phyloP scores from a whole-genome alignment of 1,140 invertebrate genomes.

The Drosophila tropicalis region DNA sequence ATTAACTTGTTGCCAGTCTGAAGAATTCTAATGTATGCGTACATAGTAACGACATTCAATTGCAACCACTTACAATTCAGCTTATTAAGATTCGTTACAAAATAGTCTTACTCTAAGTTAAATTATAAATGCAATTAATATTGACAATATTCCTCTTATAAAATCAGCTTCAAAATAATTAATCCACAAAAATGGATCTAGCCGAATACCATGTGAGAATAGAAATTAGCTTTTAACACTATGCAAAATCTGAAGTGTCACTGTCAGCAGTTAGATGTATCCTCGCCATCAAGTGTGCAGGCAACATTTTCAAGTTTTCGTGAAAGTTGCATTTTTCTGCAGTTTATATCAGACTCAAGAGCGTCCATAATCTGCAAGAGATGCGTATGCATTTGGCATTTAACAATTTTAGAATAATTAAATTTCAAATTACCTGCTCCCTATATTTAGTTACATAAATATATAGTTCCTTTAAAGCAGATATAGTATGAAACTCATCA shows the following conservation, averaged over 20 bases:
- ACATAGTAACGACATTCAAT: not conserved
- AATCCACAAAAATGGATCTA: not conserved
- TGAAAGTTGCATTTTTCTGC: constrained; percentile 93
- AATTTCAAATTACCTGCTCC: constrained; percentile 88
- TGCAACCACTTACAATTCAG: not conserved
- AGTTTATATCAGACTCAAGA: constrained; percentile 91
- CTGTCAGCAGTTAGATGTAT: constrained; percentile 82
- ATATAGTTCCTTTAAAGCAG: constrained; percentile 96
- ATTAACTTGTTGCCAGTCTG: not conserved
- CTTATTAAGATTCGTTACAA: not conserved
- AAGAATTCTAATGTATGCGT: not conserved
- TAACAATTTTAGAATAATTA: no score
- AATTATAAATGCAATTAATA: constrained; percentile 14
- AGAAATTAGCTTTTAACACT: constrained; percentile 5
- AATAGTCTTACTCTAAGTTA: constrained; percentile 1
- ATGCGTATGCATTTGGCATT: not conserved
- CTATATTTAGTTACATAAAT: constrained; percentile 97
- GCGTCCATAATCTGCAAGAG: constrained; percentile 87
- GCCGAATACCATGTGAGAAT: not conserved
- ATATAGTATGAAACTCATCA: constrained; percentile 94
- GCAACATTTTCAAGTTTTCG: constrained; percentile 95
- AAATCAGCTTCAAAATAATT: not conserved
- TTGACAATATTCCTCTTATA: constrained; percentile 2
- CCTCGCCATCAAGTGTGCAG: constrained; percentile 93
- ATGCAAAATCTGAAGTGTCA: constrained; percentile 4